These are phyloP conservation scores for Notodonta dromedarius DNA, from an alignment of 2,888 invertebrate species.

Conservation along the genomic window DNA sequence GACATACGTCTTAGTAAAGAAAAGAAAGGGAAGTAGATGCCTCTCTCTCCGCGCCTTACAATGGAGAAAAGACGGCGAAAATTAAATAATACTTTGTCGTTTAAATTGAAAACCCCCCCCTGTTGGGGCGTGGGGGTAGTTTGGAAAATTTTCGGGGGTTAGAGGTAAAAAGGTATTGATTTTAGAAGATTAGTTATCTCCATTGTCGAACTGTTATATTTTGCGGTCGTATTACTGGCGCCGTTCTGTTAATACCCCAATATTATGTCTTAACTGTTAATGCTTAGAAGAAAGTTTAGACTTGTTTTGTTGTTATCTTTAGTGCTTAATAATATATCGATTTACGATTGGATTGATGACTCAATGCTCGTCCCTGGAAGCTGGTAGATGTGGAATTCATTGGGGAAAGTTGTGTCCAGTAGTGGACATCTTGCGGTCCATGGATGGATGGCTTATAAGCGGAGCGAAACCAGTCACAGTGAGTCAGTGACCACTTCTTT, in stretches of 20 bases:
- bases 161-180: conserved; percentile 82
- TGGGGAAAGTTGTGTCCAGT: no score
- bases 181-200: conserved; percentile 72
- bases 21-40: conserved; percentile 50
- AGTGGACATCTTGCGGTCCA: no score
- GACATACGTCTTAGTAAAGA: conserved; percentile 67
- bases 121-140: conserved; percentile 52
- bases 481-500: no score
- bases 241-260: conserved; percentile 26
- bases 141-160: conserved; percentile 75
- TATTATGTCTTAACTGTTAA: conserved; percentile 25
- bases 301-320: conserved; percentile 4
- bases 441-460: no score
- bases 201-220: conserved; percentile 46
- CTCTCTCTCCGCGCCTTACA: conserved; percentile 74
- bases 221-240: conserved; percentile 29
- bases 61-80: conserved; percentile 81
- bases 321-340: background rate
- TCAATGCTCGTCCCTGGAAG: no score
- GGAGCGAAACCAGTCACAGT: no score
- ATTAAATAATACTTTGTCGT: conserved; percentile 85
- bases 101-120: conserved; percentile 79
- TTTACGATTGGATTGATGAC: no score
- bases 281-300: conserved; percentile 12
- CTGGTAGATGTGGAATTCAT: no score